Evolutionary conservation across 2,888 invertebrate genomes (phyloP).

Genomic region (Pyralis farinalis): DNA sequence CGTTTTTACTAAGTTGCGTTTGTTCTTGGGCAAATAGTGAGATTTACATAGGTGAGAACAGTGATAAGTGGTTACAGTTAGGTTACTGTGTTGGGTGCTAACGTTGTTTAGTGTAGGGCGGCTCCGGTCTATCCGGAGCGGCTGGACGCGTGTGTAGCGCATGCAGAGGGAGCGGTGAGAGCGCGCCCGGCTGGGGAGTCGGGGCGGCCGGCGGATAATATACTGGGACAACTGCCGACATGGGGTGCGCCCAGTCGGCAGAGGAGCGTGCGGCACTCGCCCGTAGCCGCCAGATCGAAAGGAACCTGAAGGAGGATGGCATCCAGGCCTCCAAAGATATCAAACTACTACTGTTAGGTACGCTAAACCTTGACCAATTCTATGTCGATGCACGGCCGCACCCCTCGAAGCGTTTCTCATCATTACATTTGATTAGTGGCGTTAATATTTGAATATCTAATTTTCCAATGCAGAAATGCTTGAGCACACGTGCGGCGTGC

Average conservation of each 20-base stretch:
- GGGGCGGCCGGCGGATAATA: slow-evolving; percentile 76
- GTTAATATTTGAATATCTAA: slow-evolving; percentile 9
- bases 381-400: slow-evolving; percentile 49
- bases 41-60: slow-evolving; percentile 38
- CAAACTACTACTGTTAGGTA: slow-evolving; percentile 98
- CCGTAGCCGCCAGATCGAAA: slow-evolving; percentile 98
- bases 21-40: slow-evolving; percentile 31
- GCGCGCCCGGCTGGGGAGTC: slow-evolving; percentile 80
- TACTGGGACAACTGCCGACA: slow-evolving; percentile 81
- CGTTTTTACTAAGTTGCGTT: slow-evolving; percentile 33
- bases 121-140: slow-evolving; percentile 68
- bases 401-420: slow-evolving; percentile 39
- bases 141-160: slow-evolving; percentile 70
- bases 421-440: slow-evolving; percentile 8
- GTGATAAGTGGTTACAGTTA: slow-evolving; percentile 68
- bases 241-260: slow-evolving; percentile 99
- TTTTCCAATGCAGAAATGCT: slow-evolving; percentile 7
- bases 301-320: slow-evolving; percentile 98
- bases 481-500: slow-evolving; percentile 2
- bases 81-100: slow-evolving; percentile 71
- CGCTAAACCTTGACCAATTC: slow-evolving; percentile 42
- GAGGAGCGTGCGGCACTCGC: slow-evolving; percentile 99
- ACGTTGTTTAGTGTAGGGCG: slow-evolving; percentile 72
- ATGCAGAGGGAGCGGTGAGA: slow-evolving; percentile 82
- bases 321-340: slow-evolving; percentile 99